phyloP scores from a whole-genome alignment of 1,140 invertebrate species.

The Zaprionus capensis region DNA sequence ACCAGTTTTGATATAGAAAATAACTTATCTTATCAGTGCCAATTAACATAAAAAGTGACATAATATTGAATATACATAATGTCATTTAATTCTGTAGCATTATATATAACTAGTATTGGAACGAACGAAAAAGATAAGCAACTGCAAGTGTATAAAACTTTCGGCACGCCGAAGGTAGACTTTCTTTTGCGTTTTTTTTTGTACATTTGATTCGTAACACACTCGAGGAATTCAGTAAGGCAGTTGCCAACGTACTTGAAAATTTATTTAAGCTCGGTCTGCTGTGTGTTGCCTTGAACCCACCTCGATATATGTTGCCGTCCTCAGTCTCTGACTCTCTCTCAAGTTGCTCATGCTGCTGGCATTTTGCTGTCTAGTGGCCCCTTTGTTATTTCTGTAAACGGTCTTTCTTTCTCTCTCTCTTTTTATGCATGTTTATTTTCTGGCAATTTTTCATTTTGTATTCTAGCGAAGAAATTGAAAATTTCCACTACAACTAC shows the following conservation, averaged over 20 bases:
- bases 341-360: conserved; percentile 24
- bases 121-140: no score
- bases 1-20: no score
- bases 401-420: not conserved
- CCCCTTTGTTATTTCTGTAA: conserved; percentile 24
- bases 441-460: conserved; percentile 49
- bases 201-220: not conserved
- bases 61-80: no score
- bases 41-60: no score
- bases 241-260: not conserved
- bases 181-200: no score
- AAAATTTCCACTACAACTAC: conserved; percentile 29
- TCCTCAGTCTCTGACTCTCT: not conserved
- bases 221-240: not conserved
- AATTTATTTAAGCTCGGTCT: conserved; percentile 6
- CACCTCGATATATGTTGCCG: conserved; percentile 6
- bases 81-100: no score
- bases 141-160: no score
- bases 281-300: not conserved
- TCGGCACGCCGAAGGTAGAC: no score
- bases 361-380: conserved; percentile 26
- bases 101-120: no score
- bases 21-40: no score
- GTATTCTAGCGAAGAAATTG: conserved; percentile 35
- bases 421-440: conserved; percentile 44